Percentiles rank a stretch among this genome's conserved stretches.
Conservation (phyloP, 1,140 invertebrate genomes). For the Theocolax elegans region DNA sequence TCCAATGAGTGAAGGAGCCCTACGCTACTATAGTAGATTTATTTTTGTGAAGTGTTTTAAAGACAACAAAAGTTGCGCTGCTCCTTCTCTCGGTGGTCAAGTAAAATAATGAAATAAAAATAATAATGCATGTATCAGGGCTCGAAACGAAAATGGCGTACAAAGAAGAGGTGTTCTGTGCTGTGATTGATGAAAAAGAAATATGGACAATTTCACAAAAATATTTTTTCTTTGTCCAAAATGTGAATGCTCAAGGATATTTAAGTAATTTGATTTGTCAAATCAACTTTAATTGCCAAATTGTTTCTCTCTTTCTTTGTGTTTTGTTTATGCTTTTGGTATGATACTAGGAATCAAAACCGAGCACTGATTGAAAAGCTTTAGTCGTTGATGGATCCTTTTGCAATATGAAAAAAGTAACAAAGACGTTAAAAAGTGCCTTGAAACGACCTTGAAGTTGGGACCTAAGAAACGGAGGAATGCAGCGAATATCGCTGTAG, state of each 20-base stretch:
- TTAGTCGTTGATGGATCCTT: constrained; percentile 3
- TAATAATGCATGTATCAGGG: constrained; percentile 43
- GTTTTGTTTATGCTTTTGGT: constrained; percentile 5
- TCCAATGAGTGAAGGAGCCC: constrained; percentile 3
- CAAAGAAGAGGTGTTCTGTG: constrained; percentile 49
- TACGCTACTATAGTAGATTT: constrained; percentile 11
- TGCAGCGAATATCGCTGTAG: constrained; percentile 51
- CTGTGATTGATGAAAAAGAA: constrained; percentile 44
- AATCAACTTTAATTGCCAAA: too few relatives aligned
- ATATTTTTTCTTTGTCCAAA: constrained; percentile 3
- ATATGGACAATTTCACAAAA: constrained; percentile 12
- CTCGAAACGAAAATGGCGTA: constrained; percentile 45
- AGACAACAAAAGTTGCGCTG: constrained; percentile 1
- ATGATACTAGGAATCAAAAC: not conserved
- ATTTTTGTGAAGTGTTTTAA: constrained; percentile 17
- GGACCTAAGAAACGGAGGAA: constrained; percentile 52
- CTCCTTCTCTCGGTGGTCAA: not conserved
- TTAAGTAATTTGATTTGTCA: constrained; percentile 5
- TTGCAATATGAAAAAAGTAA: constrained; percentile 38
- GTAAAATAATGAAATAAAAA: constrained; percentile 30
- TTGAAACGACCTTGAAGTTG: constrained; percentile 52
- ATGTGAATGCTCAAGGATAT: constrained; percentile 5
- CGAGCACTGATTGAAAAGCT: not conserved
- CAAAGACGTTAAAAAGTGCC: constrained; percentile 52
- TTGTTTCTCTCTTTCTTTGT: not conserved